phyloP scores from a whole-genome alignment of 2,797 vertebrate genomes.

The Nyctibius grandis region DNA sequence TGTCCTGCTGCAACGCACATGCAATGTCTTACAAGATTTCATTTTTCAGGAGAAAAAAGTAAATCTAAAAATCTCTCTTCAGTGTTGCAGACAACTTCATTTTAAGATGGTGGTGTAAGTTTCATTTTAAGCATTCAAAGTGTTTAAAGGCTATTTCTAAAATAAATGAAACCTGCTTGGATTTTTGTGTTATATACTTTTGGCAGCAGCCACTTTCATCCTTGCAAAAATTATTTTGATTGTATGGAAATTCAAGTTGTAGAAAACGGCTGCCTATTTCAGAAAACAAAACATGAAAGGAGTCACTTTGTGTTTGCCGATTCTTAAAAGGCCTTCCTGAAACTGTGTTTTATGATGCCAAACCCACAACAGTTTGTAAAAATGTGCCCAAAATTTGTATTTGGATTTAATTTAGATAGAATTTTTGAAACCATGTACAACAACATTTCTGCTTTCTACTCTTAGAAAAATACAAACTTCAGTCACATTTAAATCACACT shows the following conservation, averaged over 20 bases:
- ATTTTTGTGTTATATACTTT: background rate
- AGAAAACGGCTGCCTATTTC: background rate
- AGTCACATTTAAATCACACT: background rate
- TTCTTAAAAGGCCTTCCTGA: background rate
- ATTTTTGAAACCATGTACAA: background rate
- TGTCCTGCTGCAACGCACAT: background rate
- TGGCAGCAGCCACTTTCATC: background rate
- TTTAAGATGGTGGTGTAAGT: background rate
- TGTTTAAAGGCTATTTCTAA: background rate
- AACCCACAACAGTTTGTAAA: background rate
- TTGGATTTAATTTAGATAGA: background rate
- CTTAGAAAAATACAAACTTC: slow-evolving; percentile 13
- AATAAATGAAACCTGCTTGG: background rate
- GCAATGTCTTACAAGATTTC: background rate
- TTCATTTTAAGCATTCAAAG: background rate
- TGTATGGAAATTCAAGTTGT: background rate
- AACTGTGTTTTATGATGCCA: background rate
- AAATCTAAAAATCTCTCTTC: background rate
- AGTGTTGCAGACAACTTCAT: background rate
- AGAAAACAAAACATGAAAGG: background rate
- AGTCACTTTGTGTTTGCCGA: background rate
- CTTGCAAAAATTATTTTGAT: background rate
- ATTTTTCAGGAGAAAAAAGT: background rate
- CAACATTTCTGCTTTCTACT: background rate
- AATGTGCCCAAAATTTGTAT: background rate